Conservation (phyloP, 2,888 invertebrate genomes). For the Drosophila mettleri region DNA sequence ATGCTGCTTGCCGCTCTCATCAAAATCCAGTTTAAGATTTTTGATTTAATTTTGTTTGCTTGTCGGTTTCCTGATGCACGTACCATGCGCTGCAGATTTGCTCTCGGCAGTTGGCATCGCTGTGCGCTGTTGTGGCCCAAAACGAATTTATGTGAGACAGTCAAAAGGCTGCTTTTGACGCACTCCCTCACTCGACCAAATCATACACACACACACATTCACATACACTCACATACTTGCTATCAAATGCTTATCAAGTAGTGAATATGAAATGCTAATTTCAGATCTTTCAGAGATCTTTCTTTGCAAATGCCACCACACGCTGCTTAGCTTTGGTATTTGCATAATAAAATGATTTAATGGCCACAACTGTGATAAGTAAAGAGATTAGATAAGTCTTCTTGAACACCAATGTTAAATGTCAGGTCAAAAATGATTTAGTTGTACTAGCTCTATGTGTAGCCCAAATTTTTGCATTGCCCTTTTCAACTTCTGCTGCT, state of each 20-base stretch:
- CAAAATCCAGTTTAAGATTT: slow-evolving; percentile 76
- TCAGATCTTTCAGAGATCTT: slow-evolving; percentile 4
- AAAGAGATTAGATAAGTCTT: neutral
- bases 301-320: slow-evolving; percentile 8
- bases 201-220: slow-evolving; percentile 13
- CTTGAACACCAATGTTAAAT: neutral
- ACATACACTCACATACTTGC: slow-evolving; percentile 9
- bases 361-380: neutral
- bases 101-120: slow-evolving; percentile 26
- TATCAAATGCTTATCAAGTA: slow-evolving; percentile 27
- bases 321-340: slow-evolving; percentile 12
- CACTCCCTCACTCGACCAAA: neutral
- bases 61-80: slow-evolving; percentile 53
- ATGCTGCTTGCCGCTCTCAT: slow-evolving; percentile 42
- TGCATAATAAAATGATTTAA: neutral
- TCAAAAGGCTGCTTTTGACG: slow-evolving; percentile 49
- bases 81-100: slow-evolving; percentile 29
- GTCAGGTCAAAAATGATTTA: neutral
- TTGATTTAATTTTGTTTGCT: slow-evolving; percentile 73
- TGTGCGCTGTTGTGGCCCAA: slow-evolving; percentile 15
- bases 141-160: slow-evolving; percentile 43
- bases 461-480: neutral
- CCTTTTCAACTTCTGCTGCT: no score
- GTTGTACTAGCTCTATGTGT: no score
- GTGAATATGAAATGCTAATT: slow-evolving; percentile 43